These are phyloP conservation scores for Oreochromis spilurus DNA, from an alignment of 2,113 vertebrate genomes.

Conservation along the genomic window DNA sequence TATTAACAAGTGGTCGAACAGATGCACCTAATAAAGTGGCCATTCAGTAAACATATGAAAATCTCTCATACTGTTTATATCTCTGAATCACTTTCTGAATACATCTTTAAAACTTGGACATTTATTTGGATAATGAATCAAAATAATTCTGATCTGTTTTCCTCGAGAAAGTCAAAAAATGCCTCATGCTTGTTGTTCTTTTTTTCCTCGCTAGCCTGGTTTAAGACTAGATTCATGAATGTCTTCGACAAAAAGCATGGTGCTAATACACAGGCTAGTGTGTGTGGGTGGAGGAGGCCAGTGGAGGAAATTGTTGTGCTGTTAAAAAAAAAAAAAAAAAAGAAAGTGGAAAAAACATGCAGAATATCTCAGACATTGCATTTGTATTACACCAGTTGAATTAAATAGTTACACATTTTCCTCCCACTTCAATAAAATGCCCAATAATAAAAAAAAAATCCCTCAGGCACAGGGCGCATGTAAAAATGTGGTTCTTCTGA, in stretches of 20 bases:
- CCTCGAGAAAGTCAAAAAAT: background rate
- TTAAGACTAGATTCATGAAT: background rate
- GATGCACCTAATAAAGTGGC: background rate
- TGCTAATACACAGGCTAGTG: background rate
- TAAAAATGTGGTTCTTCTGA: background rate
- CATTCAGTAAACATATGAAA: background rate
- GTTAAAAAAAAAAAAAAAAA: background rate
- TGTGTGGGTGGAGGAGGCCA: slow-evolving; percentile 6
- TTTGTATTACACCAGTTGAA: slow-evolving; percentile 1
- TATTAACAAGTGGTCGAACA: background rate
- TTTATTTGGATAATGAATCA: background rate
- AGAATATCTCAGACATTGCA: background rate
- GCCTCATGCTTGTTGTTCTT: background rate
- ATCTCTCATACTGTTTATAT: background rate
- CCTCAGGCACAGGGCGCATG: background rate
- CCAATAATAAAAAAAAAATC: background rate
- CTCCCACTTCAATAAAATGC: background rate
- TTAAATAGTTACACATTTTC: background rate
- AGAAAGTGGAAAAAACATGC: background rate
- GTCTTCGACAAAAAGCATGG: background rate
- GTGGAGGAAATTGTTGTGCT: background rate
- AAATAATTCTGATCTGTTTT: background rate
- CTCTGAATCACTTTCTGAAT: background rate
- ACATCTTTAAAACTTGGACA: background rate
- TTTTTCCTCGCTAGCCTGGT: background rate